Percentiles rank a stretch among this genome's conserved stretches.
Evolutionary conservation across 64 coral and sea anemone genomes (phyloP).

Genomic region (Pocillopora damicornis): DNA sequence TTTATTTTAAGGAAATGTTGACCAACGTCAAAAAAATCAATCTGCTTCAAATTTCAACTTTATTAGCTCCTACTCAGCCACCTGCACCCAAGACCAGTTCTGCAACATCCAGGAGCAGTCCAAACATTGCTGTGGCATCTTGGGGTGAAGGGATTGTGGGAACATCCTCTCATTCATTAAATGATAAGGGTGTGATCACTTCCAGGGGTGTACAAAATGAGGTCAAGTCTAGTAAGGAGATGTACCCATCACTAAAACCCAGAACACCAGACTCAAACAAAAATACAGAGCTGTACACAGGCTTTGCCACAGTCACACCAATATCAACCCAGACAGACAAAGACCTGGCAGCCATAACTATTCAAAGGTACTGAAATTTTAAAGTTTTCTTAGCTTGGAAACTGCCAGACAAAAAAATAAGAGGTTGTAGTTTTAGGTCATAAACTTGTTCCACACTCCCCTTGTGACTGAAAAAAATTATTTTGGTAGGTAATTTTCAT

Average conservation of each 20-base stretch:
- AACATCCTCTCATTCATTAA: constrained; percentile 21
- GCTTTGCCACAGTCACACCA: constrained; percentile 13
- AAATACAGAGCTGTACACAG: neutral
- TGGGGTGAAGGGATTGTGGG: constrained; percentile 39
- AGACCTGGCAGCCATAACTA: constrained; percentile 17
- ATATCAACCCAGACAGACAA: neutral
- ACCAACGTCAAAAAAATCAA: too few relatives aligned
- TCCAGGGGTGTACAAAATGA: constrained; percentile 27
- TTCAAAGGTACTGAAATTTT: constrained; percentile 18
- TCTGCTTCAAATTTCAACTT: neutral
- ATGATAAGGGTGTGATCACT: constrained; percentile 14
- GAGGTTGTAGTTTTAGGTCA: too few relatives aligned
- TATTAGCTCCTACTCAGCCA: neutral
- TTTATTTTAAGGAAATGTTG: too few relatives aligned
- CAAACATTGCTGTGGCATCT: constrained; percentile 29
- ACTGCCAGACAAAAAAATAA: too few relatives aligned
- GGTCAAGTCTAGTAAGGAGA: constrained; percentile 30
- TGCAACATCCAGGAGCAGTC: constrained; percentile 13
- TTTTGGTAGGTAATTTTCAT: neutral
- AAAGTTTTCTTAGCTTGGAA: neutral
- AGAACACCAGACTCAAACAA: constrained; percentile 37
- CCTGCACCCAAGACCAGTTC: neutral
- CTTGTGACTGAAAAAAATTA: too few relatives aligned
- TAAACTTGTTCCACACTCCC: too few relatives aligned
- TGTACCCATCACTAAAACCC: constrained; percentile 23